Evolutionary conservation across 2,797 vertebrate genomes (phyloP), one percentile per base, ranked within the genome.

Genomic region (Serranus cabrilla): DNA sequence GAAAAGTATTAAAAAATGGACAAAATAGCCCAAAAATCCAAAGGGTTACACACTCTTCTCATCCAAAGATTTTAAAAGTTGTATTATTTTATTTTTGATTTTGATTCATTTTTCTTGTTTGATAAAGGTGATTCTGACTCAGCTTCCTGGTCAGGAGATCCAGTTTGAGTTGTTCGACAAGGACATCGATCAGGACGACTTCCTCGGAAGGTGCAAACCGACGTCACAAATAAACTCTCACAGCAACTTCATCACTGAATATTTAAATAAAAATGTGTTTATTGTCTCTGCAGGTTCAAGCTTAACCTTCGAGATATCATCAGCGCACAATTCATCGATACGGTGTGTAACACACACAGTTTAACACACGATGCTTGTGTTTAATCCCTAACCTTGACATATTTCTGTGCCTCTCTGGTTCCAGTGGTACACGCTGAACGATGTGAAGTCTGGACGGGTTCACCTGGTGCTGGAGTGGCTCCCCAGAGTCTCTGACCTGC

Each of bases 101-200:
- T 61, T 3, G 52, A 55, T 1, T 0, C 11, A 39, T 2, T 23
- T n/a, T 34, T 47, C 55, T 49, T 50, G 7, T 13, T 63, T 76
- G 46, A 25, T 73, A 21, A 7, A 99, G 97, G 95, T 96, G 31
- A 94, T 98, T 55, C 91, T 98, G 86, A 97, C 95, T 0, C 91
- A 96, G 50, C 81, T 97, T 50, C 97, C 97, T 8, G 97, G 97
- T 66, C 97, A 99, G 71, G 97, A 97, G 59, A 93, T 98, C 78
- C 96, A 97, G 79, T 94, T 97, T 83, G 96, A 97, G 20, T 88
- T 98, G 77, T 99, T 96, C 62, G 97, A 99, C 85, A 98, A 99
- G 91, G 97, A 98, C 85, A 79, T 99, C 11, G 97, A 98, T 86
- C 95, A 97, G 86, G 97, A 99, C 13, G 97, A 99, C 79, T 98